Evolutionary conservation across 2,113 vertebrate species (phyloP).

Genomic region (Corythaixoides concolor): DNA sequence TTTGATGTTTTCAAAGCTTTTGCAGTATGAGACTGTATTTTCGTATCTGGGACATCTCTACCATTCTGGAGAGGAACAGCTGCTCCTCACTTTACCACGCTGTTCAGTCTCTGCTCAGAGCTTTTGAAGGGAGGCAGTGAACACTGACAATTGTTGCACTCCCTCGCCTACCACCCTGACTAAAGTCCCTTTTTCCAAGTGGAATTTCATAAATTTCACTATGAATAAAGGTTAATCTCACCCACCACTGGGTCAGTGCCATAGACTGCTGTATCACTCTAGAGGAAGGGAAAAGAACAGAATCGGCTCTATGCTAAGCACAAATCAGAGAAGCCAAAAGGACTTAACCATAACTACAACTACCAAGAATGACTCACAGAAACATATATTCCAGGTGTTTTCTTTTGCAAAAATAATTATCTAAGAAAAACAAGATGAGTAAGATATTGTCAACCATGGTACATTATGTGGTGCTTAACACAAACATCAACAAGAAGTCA

Average conservation of each 20-base stretch:
- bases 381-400: not conserved
- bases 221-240: not conserved
- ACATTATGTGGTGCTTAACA: not conserved
- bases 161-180: not conserved
- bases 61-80: not conserved
- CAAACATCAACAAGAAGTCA: not conserved
- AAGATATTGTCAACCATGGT: not conserved
- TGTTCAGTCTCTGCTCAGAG: not conserved
- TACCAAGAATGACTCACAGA: not conserved
- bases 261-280: not conserved
- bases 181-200: not conserved
- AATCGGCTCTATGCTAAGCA: not conserved
- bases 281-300: not conserved
- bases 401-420: not conserved
- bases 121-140: not conserved
- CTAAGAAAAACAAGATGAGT: not conserved
- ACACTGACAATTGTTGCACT: not conserved
- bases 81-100: not conserved
- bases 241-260: not conserved
- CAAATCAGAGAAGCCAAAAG: not conserved
- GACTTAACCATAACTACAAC: not conserved
- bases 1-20: not conserved
- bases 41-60: not conserved
- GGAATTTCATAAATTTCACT: not conserved
- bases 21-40: not conserved